Conservation (phyloP, 2,797 vertebrate species). For the Aratinga solstitialis region DNA sequence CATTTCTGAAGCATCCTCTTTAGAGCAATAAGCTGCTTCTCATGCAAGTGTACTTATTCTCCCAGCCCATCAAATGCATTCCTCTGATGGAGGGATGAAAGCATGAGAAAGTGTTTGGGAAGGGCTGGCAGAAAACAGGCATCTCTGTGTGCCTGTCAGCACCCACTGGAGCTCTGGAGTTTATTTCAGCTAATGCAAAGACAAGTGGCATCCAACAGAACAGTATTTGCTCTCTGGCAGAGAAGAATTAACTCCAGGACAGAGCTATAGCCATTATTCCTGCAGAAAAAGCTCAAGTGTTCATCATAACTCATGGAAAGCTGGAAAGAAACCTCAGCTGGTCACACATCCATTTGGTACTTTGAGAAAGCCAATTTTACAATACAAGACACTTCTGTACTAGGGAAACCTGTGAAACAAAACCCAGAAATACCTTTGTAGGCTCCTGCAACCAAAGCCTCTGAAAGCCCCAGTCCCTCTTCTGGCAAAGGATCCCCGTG, state of each 20-base stretch:
- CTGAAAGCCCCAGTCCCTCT: neutral
- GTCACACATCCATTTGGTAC: neutral
- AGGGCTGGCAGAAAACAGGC: neutral
- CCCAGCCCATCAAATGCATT: neutral
- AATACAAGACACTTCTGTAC: neutral
- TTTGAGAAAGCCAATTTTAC: neutral
- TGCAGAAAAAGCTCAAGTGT: neutral
- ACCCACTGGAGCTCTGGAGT: neutral
- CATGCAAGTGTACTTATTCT: rapidly evolving
- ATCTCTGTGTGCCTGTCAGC: neutral
- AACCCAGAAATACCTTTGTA: neutral
- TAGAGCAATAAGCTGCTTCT: neutral
- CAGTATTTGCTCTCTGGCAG: neutral
- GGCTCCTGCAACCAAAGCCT: neutral
- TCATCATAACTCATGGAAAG: neutral
- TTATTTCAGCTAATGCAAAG: neutral
- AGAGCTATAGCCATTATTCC: neutral
- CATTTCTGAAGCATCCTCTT: neutral
- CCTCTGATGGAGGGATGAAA: neutral
- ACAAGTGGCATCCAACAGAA: neutral
- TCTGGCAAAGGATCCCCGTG: neutral
- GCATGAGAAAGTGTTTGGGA: neutral
- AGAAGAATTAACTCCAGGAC: neutral
- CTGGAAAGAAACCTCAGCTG: neutral
- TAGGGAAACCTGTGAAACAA: neutral